phyloP scores from a whole-genome alignment of 2,113 vertebrate genomes.

The Leucopsar rothschildi region DNA sequence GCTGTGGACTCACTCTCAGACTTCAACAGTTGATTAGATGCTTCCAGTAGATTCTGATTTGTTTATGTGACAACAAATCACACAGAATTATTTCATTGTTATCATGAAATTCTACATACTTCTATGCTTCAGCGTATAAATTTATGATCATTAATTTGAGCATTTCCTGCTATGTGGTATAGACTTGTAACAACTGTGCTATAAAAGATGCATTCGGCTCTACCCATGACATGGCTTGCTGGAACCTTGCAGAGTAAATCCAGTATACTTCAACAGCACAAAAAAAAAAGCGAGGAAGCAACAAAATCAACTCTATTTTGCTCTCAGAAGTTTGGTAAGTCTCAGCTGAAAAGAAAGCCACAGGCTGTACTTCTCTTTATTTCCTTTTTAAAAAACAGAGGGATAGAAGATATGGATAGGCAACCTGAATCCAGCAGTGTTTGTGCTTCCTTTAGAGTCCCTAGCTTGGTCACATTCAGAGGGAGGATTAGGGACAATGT shows the following conservation, averaged over 20 bases:
- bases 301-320: background rate
- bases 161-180: background rate
- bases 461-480: background rate
- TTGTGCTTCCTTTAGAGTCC: background rate
- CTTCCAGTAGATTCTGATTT: background rate
- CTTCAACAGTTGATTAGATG: background rate
- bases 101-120: background rate
- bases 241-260: background rate
- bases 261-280: background rate
- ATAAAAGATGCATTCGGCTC: background rate
- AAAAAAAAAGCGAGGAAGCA: background rate
- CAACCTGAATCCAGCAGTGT: background rate
- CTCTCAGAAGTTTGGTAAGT: background rate
- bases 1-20: background rate
- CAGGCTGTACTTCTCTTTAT: background rate
- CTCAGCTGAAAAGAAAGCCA: background rate
- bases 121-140: background rate
- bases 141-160: background rate
- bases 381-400: background rate
- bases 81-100: background rate
- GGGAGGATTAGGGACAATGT: background rate
- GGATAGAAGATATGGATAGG: background rate
- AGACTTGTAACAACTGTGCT: background rate
- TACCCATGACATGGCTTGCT: background rate
- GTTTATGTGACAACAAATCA: slow-evolving; percentile 23